Conservation (phyloP, 2,888 invertebrate species). For the Erebia palarica region DNA sequence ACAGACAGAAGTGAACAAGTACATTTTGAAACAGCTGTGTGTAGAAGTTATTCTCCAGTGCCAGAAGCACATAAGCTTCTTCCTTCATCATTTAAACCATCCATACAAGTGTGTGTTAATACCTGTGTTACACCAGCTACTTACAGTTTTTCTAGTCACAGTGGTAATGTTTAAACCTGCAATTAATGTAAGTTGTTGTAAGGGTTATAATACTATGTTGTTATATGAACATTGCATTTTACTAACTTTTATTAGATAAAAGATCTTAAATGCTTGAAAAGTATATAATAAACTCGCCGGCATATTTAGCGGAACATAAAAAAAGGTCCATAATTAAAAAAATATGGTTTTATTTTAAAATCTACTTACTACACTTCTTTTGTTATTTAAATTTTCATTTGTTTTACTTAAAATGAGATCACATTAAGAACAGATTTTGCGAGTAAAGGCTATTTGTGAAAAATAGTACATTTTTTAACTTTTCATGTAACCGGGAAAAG, state of each 20-base stretch:
- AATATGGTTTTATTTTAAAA: too few relatives aligned
- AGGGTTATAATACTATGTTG: slow-evolving; percentile 40
- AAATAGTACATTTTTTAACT: too few relatives aligned
- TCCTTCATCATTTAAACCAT: slow-evolving; percentile 78
- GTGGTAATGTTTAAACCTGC: slow-evolving; percentile 71
- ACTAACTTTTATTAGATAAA: slow-evolving; percentile 52
- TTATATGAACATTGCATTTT: slow-evolving; percentile 59
- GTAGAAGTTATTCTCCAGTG: slow-evolving; percentile 75
- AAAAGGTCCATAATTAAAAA: too few relatives aligned
- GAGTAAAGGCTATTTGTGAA: too few relatives aligned
- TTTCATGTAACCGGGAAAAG: too few relatives aligned
- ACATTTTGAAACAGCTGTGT: slow-evolving; percentile 72
- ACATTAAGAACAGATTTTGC: too few relatives aligned
- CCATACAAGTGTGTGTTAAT: slow-evolving; percentile 80
- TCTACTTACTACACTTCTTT: too few relatives aligned
- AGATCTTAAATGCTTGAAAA: slow-evolving; percentile 18
- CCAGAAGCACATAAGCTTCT: slow-evolving; percentile 78
- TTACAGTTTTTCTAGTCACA: slow-evolving; percentile 82
- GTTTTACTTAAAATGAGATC: too few relatives aligned
- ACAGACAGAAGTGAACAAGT: slow-evolving; percentile 73
- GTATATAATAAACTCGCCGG: too few relatives aligned
- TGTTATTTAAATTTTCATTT: too few relatives aligned
- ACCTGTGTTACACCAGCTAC: slow-evolving; percentile 79
- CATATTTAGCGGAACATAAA: too few relatives aligned
- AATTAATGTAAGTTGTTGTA: slow-evolving; percentile 43